Percentiles rank a stretch among this genome's conserved stretches.
Evolutionary conservation across 2,888 invertebrate genomes (phyloP).

Genomic region (Venusia cambrica): DNA sequence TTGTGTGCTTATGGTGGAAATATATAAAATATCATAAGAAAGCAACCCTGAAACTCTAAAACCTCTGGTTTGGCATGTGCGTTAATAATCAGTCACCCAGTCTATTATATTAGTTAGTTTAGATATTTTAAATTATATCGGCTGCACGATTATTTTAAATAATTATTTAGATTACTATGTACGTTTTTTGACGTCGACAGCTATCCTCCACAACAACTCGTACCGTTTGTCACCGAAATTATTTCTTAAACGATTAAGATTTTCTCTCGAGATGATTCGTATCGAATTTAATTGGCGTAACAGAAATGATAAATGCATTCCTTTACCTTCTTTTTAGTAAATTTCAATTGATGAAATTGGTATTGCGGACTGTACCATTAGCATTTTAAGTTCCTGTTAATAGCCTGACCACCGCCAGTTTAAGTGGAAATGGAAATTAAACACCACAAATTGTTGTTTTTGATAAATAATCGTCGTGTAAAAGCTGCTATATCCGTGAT

Average conservation of each 20-base stretch:
- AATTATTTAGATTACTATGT: too few species aligned
- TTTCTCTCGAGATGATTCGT: constrained; percentile 31
- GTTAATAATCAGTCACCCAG: too few species aligned
- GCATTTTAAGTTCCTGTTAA: constrained; percentile 10
- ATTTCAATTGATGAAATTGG: constrained; percentile 29
- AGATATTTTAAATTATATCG: too few species aligned
- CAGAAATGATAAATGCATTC: constrained; percentile 37
- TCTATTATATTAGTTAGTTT: too few species aligned
- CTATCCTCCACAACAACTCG: too few species aligned
- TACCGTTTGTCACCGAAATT: constrained; percentile 24
- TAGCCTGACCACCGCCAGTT: constrained; percentile 9
- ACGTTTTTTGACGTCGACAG: too few species aligned
- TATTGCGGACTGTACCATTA: constrained; percentile 9
- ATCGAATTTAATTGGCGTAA: constrained; percentile 39
- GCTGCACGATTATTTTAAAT: too few species aligned
- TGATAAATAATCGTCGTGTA: constrained; percentile 13
- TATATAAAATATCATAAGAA: too few species aligned
- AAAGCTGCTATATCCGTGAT: constrained; percentile 12
- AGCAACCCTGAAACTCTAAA: too few species aligned
- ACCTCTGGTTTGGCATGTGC: too few species aligned
- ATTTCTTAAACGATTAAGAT: constrained; percentile 18
- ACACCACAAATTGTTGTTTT: constrained; percentile 17
- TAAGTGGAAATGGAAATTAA: constrained; percentile 16
- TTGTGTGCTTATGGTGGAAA: too few species aligned
- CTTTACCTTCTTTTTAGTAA: constrained; percentile 21